These are phyloP conservation scores for Plectropomus leopardus DNA, from an alignment of 2,113 vertebrate species.

Conservation along the genomic window DNA sequence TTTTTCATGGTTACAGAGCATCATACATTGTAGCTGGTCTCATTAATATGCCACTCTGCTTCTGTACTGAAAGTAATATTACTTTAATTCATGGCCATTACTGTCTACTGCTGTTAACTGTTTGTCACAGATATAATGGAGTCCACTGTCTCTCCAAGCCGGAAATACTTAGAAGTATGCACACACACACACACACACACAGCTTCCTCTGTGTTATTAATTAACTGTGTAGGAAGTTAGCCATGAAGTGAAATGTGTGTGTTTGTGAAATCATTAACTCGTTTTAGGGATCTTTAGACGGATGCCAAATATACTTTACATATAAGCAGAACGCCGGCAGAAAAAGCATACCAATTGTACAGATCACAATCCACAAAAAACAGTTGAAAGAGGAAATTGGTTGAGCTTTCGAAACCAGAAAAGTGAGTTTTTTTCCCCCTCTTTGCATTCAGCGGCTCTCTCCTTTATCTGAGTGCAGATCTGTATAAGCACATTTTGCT, in stretches of 20 bases:
- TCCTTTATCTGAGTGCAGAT: background rate
- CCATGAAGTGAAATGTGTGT: constrained; percentile 5
- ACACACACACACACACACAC: constrained; percentile 26
- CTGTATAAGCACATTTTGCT: background rate
- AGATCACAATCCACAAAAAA: background rate
- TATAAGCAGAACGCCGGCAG: background rate
- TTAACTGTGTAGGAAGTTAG: constrained; percentile 31
- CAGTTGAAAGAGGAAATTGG: background rate
- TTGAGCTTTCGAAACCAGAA: background rate
- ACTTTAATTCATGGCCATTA: background rate
- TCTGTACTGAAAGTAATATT: background rate
- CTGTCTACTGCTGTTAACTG: background rate
- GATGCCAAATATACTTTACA: background rate
- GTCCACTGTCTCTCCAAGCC: constrained; percentile 38
- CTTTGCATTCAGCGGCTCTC: background rate
- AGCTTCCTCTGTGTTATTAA: constrained; percentile 40
- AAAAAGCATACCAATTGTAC: too few relatives aligned
- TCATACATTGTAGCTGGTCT: background rate
- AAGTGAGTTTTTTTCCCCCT: background rate
- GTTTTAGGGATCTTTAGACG: background rate
- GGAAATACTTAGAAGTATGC: constrained; percentile 36
- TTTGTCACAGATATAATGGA: constrained; percentile 29
- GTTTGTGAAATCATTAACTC: constrained; percentile 37
- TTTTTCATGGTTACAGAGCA: too few relatives aligned
- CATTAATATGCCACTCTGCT: background rate